A percentile compares a stretch with the other conserved stretches of the same genome.
Conservation (phyloP, 2,113 vertebrate genomes). For the Hippocampus barbouri region DNA sequence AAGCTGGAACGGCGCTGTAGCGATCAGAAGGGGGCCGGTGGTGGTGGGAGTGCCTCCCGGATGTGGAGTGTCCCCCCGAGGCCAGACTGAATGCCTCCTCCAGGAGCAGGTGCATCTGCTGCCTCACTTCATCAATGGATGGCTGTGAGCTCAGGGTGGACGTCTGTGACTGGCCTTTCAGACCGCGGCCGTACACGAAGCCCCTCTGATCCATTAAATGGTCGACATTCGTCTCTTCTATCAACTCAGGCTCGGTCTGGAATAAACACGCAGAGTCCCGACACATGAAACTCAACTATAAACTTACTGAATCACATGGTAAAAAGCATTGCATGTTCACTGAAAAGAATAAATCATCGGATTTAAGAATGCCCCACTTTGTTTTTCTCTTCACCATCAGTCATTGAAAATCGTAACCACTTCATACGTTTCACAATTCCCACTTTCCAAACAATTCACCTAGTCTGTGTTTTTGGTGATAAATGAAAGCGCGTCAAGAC, state of each 20-base stretch:
- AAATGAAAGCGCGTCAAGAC: constrained; percentile 37
- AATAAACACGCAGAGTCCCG: constrained; percentile 12
- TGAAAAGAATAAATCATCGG: no score
- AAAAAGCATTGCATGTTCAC: not conserved
- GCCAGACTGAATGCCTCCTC: constrained; percentile 98
- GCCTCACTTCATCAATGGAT: constrained; percentile 95
- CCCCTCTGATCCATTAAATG: constrained; percentile 74
- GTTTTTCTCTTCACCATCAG: not conserved
- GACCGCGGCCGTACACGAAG: constrained; percentile 78
- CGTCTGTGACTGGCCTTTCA: constrained; percentile 94
- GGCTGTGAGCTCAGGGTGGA: constrained; percentile 98
- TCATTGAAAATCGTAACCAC: constrained; percentile 11
- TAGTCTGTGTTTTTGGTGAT: constrained; percentile 29
- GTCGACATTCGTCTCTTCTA: constrained; percentile 95
- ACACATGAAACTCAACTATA: not conserved
- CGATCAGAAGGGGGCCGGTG: constrained; percentile 64
- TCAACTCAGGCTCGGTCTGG: constrained; percentile 95
- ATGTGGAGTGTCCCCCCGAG: constrained; percentile 84
- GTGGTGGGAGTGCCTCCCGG: constrained; percentile 72
- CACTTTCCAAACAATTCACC: constrained; percentile 15
- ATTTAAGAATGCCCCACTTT: not conserved
- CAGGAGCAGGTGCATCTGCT: constrained; percentile 97
- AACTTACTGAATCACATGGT: not conserved
- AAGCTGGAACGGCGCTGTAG: constrained; percentile 80
- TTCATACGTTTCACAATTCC: constrained; percentile 6